Percentiles rank a stretch among this genome's conserved stretches.
Evolutionary conservation across 2,113 vertebrate species (phyloP).

Genomic region (Syngnathoides biaculeatus): DNA sequence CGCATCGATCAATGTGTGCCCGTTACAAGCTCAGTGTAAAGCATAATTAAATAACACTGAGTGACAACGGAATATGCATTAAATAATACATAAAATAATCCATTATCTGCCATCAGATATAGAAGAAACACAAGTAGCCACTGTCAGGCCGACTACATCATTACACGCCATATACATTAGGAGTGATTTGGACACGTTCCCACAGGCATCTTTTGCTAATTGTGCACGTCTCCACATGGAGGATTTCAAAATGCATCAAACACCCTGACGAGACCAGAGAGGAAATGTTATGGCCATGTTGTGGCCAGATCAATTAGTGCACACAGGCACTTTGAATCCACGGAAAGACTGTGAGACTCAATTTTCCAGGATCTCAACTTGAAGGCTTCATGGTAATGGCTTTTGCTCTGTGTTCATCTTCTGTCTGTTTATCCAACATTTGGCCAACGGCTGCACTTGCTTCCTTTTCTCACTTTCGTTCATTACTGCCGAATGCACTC

Average conservation of each 20-base stretch:
- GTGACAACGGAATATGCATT: neutral
- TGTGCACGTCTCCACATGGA: slow-evolving; percentile 11
- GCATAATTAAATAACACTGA: neutral
- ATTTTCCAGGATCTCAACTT: slow-evolving; percentile 2
- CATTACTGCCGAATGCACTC: neutral
- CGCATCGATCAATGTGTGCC: neutral
- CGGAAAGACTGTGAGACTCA: slow-evolving; percentile 8
- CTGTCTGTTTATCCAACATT: neutral
- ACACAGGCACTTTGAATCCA: slow-evolving; percentile 35
- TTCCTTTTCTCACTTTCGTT: neutral
- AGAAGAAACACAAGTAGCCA: neutral
- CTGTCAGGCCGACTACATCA: slow-evolving; percentile 10
- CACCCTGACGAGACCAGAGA: slow-evolving; percentile 6
- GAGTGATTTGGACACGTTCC: slow-evolving; percentile 15
- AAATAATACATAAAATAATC: neutral
- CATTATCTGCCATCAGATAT: neutral
- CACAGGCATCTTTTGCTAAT: slow-evolving; percentile 20
- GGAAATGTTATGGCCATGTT: slow-evolving; percentile 38
- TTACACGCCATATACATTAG: neutral
- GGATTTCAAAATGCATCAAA: slow-evolving; percentile 41
- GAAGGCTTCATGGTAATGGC: slow-evolving; percentile 23
- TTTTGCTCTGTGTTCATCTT: neutral
- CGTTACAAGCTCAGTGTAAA: neutral
- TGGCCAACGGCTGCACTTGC: neutral
- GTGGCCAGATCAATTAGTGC: slow-evolving; percentile 42